phyloP scores from a whole-genome alignment of 2,888 invertebrate species.

The Orchesella flavescens region DNA sequence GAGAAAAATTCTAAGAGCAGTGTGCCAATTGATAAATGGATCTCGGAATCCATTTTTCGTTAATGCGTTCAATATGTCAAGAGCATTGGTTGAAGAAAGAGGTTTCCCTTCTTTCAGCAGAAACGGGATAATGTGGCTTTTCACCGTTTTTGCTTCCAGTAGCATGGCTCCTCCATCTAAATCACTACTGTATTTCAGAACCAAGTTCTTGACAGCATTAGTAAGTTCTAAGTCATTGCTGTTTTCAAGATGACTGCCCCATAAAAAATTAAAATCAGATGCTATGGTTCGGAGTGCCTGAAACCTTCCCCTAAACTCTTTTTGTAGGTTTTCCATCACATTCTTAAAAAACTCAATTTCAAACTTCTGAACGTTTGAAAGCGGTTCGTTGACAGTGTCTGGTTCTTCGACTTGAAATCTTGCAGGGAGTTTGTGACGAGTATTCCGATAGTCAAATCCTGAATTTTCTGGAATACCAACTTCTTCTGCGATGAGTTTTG shows the following conservation, averaged over 20 bases:
- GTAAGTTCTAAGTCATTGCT: neutral
- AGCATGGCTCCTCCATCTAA: neutral
- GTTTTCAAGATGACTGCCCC: neutral
- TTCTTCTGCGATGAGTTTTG: neutral
- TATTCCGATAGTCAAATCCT: constrained; percentile 12
- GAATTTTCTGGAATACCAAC: neutral
- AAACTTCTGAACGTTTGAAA: constrained; percentile 8
- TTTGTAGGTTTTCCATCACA: neutral
- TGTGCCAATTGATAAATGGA: neutral
- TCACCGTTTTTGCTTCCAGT: neutral
- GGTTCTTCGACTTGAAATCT: no score
- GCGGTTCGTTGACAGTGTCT: no score
- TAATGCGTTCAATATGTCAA: constrained; percentile 16
- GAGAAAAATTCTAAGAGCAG: constrained; percentile 31
- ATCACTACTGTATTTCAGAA: constrained; percentile 2
- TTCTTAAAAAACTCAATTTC: constrained; percentile 19
- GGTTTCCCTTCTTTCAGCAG: no score
- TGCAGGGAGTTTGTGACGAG: no score
- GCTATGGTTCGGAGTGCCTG: neutral
- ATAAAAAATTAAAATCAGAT: constrained; percentile 12
- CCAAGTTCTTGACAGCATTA: constrained; percentile 21
- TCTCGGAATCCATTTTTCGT: neutral
- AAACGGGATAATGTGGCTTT: no score
- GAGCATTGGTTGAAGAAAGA: neutral
- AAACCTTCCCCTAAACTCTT: constrained; percentile 13